Evolutionary conservation across 2,113 vertebrate species (phyloP).

Genomic region (Oryctolagus cuniculus): mOryCun1.1 NC_091445.1:85879001-85879500

Average conservation of each 20-base stretch:
- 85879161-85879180: too few species aligned
- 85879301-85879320: background rate
- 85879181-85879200: too few species aligned
- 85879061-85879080: too few species aligned
- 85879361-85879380: slow-evolving; percentile 19
- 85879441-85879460: slow-evolving; percentile 24
- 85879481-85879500: background rate
- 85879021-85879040: too few species aligned
- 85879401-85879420: slow-evolving; percentile 42
- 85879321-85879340: background rate
- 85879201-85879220: too few species aligned
- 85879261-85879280: slow-evolving; percentile 19
- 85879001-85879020: too few species aligned
- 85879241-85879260: background rate
- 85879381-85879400: background rate
- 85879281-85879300: slow-evolving; percentile 4
- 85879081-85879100: too few species aligned
- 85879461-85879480: slow-evolving; percentile 45
- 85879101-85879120: too few species aligned
- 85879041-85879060: too few species aligned
- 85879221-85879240: too few species aligned
- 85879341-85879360: slow-evolving; percentile 41
- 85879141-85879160: too few species aligned
- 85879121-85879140: too few species aligned
- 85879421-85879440: slow-evolving; percentile 29